Evolutionary conservation across 1,140 invertebrate species (phyloP), one percentile per base, ranked within the genome.

Genomic region (Drosophila cardini): DNA sequence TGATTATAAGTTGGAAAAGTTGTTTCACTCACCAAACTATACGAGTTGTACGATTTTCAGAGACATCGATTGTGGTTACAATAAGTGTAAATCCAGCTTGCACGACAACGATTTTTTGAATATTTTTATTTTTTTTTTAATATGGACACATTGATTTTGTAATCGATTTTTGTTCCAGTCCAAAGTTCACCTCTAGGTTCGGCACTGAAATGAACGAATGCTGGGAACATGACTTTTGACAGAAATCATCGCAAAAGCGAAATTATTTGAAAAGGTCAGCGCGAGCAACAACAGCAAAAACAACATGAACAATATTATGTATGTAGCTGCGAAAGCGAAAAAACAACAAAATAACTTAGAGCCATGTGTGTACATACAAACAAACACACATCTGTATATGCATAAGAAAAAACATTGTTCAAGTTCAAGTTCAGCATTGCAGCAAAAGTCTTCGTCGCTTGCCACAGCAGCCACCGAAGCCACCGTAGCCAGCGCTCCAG

Each of bases 261-360:
- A 64, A 80, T 50, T 76, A 78, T 84, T 90, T 72, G 77, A 78
- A 87, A 87, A 87, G 84, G 84, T 87, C 84, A 87, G 77, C 80
- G 67, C 46, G 32, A 69, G 34, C 77, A 76, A 52, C 67, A 74
- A 52, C 69, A 80, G 42, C 38, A 58, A 9, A 26, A 52, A 45
- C n/a, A 40, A 36, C 21, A 60, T 7, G 11, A 56, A 13, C 6
- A 52, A 10, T 34, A 40, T 16, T 45, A 18, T 11, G 21, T 30
- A 18, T 11, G 21, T 30, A 18, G 26, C 30, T n/a, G 11, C 16
- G 40, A 43, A 40, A 40, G 53, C 36, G 30, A 15, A 36, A 57
- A 32, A 55, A 67, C 4, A 52, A 15, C 42, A 56, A 11, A 55
- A 26, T 52, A 50, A 15, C 11, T 26, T 26, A 26, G 21, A 26